Percentiles rank a stretch among this genome's conserved stretches.
Evolutionary conservation across 2,797 vertebrate species (phyloP).

Genomic region (Ptychobarbus kaznakovi): DNA sequence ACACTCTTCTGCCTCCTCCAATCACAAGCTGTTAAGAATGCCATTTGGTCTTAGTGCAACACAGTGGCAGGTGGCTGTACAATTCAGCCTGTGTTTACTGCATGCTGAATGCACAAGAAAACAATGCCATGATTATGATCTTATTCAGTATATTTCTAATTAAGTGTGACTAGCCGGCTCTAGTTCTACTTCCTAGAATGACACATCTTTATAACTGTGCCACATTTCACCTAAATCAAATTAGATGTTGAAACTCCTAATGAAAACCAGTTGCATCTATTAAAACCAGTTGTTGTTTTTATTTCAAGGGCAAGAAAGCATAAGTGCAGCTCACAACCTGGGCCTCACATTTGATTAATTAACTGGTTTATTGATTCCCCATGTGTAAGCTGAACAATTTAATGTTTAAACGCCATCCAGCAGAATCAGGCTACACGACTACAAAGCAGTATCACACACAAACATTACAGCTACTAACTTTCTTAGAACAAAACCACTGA

Average conservation of each 20-base stretch:
- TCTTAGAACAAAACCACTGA: background rate
- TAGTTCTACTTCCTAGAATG: conserved; percentile 5
- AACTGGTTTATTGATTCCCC: conserved; percentile 10
- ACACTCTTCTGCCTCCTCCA: conserved; percentile 51
- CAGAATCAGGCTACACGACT: background rate
- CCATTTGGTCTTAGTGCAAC: conserved; percentile 62
- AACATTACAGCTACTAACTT: background rate
- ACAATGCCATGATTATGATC: conserved; percentile 61
- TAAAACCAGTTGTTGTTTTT: background rate
- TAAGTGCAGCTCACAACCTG: background rate
- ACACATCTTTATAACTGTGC: conserved; percentile 8
- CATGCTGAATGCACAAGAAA: conserved; percentile 55
- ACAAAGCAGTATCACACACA: background rate
- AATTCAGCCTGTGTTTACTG: conserved; percentile 63
- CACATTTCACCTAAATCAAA: background rate
- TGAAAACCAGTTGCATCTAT: background rate
- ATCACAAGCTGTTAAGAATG: conserved; percentile 58
- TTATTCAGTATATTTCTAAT: conserved; percentile 54
- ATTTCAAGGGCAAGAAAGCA: conserved; percentile 6
- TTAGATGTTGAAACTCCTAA: background rate
- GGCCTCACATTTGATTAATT: conserved; percentile 24
- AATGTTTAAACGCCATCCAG: background rate
- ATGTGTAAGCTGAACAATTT: conserved; percentile 1
- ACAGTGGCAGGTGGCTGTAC: conserved; percentile 65
- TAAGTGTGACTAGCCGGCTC: conserved; percentile 42